These are phyloP conservation scores for Corythoichthys intestinalis DNA, from an alignment of 2,113 vertebrate species.

Conservation along the genomic window DNA sequence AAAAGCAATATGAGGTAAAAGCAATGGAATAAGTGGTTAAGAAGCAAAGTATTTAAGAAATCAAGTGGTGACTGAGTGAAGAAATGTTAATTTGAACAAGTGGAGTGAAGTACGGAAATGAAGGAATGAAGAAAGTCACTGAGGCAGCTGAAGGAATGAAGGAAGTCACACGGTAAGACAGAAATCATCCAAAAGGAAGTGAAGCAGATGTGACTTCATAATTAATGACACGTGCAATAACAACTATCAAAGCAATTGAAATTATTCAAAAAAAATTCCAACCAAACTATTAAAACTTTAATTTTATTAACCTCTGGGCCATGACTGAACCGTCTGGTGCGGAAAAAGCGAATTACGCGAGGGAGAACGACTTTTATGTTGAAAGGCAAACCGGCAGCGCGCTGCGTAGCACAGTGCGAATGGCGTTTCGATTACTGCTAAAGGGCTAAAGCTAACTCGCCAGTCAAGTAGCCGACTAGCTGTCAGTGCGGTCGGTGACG, in stretches of 20 bases:
- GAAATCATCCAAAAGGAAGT: slow-evolving; percentile 14
- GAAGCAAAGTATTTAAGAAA: neutral
- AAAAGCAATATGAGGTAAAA: too few relatives aligned
- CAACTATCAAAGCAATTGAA: neutral
- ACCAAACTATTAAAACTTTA: neutral
- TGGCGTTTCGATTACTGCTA: slow-evolving; percentile 52
- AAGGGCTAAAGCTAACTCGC: slow-evolving; percentile 10
- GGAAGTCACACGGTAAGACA: slow-evolving; percentile 2
- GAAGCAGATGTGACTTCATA: slow-evolving; percentile 26
- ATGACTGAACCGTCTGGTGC: neutral
- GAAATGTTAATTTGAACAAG: too few relatives aligned
- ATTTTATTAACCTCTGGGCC: neutral
- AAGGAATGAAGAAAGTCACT: neutral
- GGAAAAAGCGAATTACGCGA: neutral
- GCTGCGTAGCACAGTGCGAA: fast-evolving
- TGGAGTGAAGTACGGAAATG: too few relatives aligned
- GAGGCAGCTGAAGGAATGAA: neutral
- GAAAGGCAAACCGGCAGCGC: slow-evolving; percentile 11
- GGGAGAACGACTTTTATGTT: slow-evolving; percentile 17
- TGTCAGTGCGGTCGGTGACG: neutral
- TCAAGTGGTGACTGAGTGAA: neutral
- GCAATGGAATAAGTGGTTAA: too few relatives aligned
- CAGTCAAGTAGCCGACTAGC: neutral
- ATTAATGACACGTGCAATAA: slow-evolving; percentile 19
- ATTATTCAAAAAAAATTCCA: neutral